phyloP scores from a whole-genome alignment of 2,113 vertebrate genomes.

The Theristicus caerulescens region DNA sequence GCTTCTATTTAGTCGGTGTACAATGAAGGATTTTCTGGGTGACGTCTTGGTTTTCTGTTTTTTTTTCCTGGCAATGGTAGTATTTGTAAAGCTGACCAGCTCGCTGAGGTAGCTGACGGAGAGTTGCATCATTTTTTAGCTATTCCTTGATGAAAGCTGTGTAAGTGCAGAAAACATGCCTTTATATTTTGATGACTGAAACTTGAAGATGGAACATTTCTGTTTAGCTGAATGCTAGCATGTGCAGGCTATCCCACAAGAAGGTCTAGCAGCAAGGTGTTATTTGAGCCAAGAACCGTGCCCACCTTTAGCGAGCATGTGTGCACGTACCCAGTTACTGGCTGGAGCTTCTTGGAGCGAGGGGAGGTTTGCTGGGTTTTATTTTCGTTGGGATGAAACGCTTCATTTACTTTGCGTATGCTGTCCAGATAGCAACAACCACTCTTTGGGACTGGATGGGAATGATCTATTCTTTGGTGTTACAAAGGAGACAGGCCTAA shows the following conservation, averaged over 20 bases:
- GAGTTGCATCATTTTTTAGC: background rate
- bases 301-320: fast-evolving
- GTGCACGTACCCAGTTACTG: fast-evolving
- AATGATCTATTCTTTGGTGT: background rate
- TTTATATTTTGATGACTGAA: background rate
- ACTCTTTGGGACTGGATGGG: too few species aligned
- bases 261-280: background rate
- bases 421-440: background rate
- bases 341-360: background rate
- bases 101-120: background rate
- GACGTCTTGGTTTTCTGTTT: fast-evolving
- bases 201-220: background rate
- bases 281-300: fast-evolving
- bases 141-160: background rate
- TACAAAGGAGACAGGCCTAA: background rate
- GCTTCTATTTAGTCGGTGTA: background rate
- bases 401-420: fast-evolving
- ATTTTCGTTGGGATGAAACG: background rate
- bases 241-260: background rate
- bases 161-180: background rate
- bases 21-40: background rate
- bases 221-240: too few species aligned
- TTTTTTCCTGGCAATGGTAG: background rate
- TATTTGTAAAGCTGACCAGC: background rate
- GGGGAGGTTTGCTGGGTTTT: background rate